Percentiles rank a stretch among this genome's conserved stretches.
Evolutionary conservation across 1,140 invertebrate species (phyloP).

Genomic region (Oedothorax gibbosus): DNA sequence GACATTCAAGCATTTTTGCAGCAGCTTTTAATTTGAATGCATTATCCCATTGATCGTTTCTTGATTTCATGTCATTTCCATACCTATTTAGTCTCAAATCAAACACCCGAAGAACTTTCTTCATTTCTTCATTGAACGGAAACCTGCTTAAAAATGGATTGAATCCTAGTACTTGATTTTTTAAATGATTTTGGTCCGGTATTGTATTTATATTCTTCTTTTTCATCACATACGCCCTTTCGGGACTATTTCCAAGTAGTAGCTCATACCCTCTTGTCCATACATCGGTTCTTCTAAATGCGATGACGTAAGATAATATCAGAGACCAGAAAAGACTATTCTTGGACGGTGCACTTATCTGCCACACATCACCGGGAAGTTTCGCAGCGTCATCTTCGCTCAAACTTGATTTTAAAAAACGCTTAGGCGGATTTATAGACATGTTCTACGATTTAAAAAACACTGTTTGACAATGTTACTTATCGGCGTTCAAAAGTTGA

Average conservation of each 20-base stretch:
- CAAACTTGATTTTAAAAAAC: too few relatives aligned
- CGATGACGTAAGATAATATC: neutral
- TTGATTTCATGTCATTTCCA: neutral
- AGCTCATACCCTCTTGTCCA: neutral
- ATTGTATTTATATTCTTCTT: neutral
- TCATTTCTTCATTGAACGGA: neutral
- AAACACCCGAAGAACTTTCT: neutral
- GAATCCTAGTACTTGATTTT: neutral
- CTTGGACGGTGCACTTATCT: neutral
- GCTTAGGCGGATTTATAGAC: too few relatives aligned
- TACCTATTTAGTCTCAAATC: neutral
- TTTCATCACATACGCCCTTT: neutral
- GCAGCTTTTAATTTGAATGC: neutral
- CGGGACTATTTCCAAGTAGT: neutral
- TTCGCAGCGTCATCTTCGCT: too few relatives aligned
- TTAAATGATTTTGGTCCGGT: neutral
- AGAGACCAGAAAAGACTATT: neutral
- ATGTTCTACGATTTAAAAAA: too few relatives aligned
- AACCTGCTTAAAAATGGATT: constrained; percentile 10
- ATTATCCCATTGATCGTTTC: neutral
- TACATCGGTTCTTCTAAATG: neutral
- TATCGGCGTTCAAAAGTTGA: too few relatives aligned
- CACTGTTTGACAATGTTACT: too few relatives aligned
- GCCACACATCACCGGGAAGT: neutral
- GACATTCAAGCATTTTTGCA: constrained; percentile 8